A percentile compares a stretch with the other conserved stretches of the same genome.
Evolutionary conservation across 1,140 invertebrate genomes (phyloP).

Genomic region (Lepidurus apus): DNA sequence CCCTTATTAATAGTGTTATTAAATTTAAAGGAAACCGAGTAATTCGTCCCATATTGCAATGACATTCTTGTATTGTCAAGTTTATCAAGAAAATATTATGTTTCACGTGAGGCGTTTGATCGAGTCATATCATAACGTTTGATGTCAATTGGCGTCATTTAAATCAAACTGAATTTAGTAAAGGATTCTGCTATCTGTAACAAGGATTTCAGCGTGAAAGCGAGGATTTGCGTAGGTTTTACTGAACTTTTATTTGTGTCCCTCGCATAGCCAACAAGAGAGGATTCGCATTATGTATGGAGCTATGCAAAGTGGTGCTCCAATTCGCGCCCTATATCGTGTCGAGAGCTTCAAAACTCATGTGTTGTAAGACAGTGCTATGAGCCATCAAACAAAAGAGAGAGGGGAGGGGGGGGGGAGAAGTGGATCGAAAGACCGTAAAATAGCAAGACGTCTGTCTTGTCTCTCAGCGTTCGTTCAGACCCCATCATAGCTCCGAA

Average conservation of each 20-base stretch:
- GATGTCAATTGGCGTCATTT: not conserved
- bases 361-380: not conserved
- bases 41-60: too few relatives aligned
- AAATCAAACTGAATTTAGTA: too few relatives aligned
- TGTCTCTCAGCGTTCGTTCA: not conserved
- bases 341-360: not conserved
- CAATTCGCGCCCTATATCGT: slow-evolving; percentile 8
- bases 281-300: slow-evolving; percentile 5
- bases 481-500: not conserved
- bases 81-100: too few relatives aligned
- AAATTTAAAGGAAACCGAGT: too few relatives aligned
- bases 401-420: not conserved
- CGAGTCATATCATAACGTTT: not conserved
- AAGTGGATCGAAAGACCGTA: slow-evolving; percentile 5
- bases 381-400: not conserved
- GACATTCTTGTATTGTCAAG: too few relatives aligned
- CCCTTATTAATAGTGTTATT: too few relatives aligned
- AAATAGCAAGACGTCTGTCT: slow-evolving; percentile 9
- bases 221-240: too few relatives aligned
- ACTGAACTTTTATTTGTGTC: too few relatives aligned
- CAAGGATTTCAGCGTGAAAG: too few relatives aligned
- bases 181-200: too few relatives aligned
- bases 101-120: too few relatives aligned
- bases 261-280: too few relatives aligned
- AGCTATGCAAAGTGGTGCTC: slow-evolving; percentile 21